phyloP scores from a whole-genome alignment of 2,797 vertebrate genomes.

The Muscicapa comitata region DNA sequence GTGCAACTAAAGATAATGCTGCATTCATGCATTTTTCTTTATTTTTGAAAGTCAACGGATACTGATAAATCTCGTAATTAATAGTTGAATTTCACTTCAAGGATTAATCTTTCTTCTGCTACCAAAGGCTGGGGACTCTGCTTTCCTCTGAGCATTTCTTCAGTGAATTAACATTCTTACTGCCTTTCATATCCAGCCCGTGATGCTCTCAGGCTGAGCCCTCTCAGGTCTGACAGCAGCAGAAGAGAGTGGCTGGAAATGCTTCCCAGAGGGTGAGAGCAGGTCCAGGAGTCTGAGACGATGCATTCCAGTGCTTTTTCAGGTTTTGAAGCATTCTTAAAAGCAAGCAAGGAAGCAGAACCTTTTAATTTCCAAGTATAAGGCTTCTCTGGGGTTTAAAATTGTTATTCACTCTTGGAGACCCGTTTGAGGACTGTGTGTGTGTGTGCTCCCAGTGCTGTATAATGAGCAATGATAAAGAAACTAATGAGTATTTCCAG shows the following conservation, averaged over 20 bases:
- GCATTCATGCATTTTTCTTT: not conserved
- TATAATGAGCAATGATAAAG: not conserved
- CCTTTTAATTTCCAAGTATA: not conserved
- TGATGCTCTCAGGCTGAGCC: not conserved
- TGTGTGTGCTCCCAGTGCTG: not conserved
- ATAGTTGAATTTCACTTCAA: not conserved
- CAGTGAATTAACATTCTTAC: not conserved
- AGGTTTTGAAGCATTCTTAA: not conserved
- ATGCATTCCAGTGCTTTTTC: not conserved
- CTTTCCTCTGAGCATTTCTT: not conserved
- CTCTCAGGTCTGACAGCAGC: not conserved
- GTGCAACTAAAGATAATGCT: not conserved
- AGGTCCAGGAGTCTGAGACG: not conserved
- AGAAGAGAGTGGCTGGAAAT: not conserved
- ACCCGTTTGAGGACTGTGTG: not conserved
- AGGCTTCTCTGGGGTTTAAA: not conserved
- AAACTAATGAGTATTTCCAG: not conserved
- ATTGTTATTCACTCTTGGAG: not conserved
- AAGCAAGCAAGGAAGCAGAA: not conserved
- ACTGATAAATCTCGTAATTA: not conserved
- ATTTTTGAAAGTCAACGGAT: not conserved
- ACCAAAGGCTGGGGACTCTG: fast-evolving
- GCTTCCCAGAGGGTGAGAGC: not conserved
- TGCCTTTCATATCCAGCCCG: not conserved
- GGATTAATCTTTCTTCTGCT: not conserved